Evolutionary conservation across 2,888 invertebrate genomes (phyloP).

Genomic region (Bellardia pandia): DNA sequence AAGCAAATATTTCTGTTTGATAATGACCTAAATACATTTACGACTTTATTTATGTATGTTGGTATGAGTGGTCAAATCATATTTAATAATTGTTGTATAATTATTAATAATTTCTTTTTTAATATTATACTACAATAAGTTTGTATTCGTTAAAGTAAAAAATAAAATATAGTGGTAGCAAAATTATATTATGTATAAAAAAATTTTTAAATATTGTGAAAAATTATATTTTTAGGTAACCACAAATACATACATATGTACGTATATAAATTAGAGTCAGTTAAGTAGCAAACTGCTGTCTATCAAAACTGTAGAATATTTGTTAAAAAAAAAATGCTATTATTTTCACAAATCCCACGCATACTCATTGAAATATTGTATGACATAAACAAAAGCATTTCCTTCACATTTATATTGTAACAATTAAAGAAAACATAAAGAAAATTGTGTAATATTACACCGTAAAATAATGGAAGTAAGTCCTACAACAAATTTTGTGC

Average conservation of each 20-base stretch:
- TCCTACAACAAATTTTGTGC: not conserved
- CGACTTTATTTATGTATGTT: not conserved
- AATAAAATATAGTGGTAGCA: no score
- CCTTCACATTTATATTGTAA: constrained; percentile 41
- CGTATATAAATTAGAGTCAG: no score
- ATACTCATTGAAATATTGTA: not conserved
- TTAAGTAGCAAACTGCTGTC: no score
- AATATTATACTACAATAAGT: no score
- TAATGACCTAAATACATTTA: not conserved
- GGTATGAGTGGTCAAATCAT: not conserved
- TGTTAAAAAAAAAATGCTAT: not conserved
- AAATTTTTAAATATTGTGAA: no score
- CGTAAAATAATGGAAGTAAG: constrained; percentile 8
- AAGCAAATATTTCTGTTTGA: not conserved
- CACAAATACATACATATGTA: no score
- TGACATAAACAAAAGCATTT: constrained; percentile 49
- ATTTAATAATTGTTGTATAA: not conserved
- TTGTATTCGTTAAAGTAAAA: no score
- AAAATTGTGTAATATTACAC: constrained; percentile 58
- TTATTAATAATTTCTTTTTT: not conserved
- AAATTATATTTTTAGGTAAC: no score
- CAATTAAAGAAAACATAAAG: constrained; percentile 25
- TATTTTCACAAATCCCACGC: constrained; percentile 1
- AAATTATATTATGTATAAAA: no score
- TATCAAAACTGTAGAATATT: not conserved